Conservation (phyloP, 2,113 vertebrate species). For the Melanerpes aurifrons region DNA sequence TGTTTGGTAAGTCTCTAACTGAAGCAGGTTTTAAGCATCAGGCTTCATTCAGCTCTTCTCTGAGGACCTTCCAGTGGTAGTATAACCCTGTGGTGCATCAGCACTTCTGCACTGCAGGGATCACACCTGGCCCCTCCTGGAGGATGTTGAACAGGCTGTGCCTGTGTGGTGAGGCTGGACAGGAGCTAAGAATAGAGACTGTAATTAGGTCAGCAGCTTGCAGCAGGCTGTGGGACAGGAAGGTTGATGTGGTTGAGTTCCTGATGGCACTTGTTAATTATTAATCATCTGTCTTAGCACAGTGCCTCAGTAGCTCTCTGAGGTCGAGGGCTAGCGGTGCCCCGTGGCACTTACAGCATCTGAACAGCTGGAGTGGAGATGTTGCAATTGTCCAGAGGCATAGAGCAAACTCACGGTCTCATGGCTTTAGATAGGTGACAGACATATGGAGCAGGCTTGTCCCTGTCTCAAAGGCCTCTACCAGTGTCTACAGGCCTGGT, state of each 20-base stretch:
- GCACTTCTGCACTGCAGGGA: not conserved
- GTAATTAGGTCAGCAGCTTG: slow-evolving; percentile 32
- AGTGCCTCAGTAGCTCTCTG: not conserved
- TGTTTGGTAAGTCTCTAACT: not conserved
- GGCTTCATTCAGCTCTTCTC: not conserved
- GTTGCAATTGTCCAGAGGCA: not conserved
- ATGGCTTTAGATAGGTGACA: not conserved
- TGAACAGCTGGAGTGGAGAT: not conserved
- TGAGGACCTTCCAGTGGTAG: not conserved
- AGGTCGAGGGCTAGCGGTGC: not conserved
- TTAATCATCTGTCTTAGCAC: slow-evolving; percentile 5
- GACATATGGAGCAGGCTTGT: not conserved
- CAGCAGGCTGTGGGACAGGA: not conserved
- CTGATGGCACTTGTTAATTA: slow-evolving; percentile 44
- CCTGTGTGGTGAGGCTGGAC: not conserved
- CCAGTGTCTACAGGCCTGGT: not conserved
- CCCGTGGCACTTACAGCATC: fast-evolving
- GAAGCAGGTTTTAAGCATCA: not conserved
- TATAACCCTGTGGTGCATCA: not conserved
- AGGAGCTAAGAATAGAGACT: not conserved
- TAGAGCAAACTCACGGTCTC: not conserved
- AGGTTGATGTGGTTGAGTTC: slow-evolving; percentile 2
- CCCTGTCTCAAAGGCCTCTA: not conserved
- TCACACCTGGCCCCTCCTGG: not conserved
- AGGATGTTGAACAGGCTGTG: not conserved